A percentile compares a stretch with the other conserved stretches of the same genome.
phyloP scores from a whole-genome alignment of 2,113 vertebrate species.

The Alethe castanea region DNA sequence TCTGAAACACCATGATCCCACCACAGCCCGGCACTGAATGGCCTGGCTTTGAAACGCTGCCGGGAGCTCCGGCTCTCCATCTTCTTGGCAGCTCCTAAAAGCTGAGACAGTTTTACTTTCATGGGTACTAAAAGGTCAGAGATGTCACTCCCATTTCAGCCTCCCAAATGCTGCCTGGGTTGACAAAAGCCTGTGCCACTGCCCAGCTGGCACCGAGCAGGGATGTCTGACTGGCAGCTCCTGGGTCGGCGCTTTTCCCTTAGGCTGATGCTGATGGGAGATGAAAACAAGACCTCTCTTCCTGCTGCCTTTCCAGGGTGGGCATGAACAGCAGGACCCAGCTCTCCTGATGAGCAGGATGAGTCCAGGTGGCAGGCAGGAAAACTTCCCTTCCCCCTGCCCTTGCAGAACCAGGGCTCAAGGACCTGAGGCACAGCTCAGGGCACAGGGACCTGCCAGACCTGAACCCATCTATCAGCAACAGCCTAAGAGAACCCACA shows the following conservation, averaged over 20 bases:
- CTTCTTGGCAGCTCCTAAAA: background rate
- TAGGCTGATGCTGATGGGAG: background rate
- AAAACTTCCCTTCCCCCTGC: background rate
- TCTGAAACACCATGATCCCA: background rate
- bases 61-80: rapidly evolving
- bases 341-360: background rate
- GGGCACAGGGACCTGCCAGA: background rate
- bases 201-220: background rate
- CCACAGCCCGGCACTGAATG: background rate
- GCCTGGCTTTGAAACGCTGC: background rate
- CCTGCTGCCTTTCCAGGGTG: background rate
- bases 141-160: background rate
- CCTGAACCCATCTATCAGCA: background rate
- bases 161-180: background rate
- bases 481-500: background rate
- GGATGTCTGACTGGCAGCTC: background rate
- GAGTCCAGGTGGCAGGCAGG: background rate
- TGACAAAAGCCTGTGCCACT: background rate
- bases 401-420: background rate
- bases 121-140: background rate
- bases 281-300: background rate
- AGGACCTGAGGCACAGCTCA: background rate
- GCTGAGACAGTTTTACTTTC: background rate
- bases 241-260: background rate
- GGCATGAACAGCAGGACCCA: background rate